These are phyloP conservation scores for Pao palembangensis DNA, from an alignment of 2,113 vertebrate species.

Conservation along the genomic window DNA sequence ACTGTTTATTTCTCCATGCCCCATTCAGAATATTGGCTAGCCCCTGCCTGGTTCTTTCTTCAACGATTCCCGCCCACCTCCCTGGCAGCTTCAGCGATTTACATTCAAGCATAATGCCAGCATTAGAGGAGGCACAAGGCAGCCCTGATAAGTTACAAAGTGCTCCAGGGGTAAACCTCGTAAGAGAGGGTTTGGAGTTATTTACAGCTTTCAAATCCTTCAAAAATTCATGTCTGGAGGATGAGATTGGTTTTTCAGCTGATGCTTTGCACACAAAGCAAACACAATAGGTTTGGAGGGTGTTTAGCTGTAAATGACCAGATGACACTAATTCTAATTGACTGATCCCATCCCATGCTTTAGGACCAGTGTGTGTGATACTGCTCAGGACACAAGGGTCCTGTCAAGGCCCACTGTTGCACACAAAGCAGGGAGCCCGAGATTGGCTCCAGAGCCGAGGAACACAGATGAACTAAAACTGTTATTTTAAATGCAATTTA, in stretches of 20 bases:
- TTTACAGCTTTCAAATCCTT: conserved; percentile 82
- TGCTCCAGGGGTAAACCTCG: conserved; percentile 79
- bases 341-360: conserved; percentile 69
- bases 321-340: conserved; percentile 75
- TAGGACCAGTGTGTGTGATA: conserved; percentile 57
- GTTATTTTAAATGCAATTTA: conserved; percentile 76
- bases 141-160: conserved; percentile 82
- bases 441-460: conserved; percentile 42
- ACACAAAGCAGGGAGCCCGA: conserved; percentile 50
- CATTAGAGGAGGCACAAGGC: conserved; percentile 80
- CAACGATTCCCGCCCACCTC: conserved; percentile 77
- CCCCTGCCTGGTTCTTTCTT: conserved; percentile 73
- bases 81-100: conserved; percentile 79
- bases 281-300: conserved; percentile 69
- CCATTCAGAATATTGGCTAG: conserved; percentile 74
- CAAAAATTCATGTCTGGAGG: conserved; percentile 76
- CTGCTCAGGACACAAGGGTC: conserved; percentile 59
- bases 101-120: conserved; percentile 81
- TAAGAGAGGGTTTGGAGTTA: conserved; percentile 82
- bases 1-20: conserved; percentile 68
- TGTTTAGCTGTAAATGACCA: conserved; percentile 72
- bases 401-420: conserved; percentile 54
- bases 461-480: conserved; percentile 59
- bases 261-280: conserved; percentile 74
- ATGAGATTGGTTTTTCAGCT: conserved; percentile 78